These are phyloP conservation scores for Pan troglodytes DNA, from an alignment of 2,113 vertebrate species.

Conservation along the genomic window NHGRI_mPanTro3-v2.1_pri NC_072420.2:24796001-24796500, in stretches of 20 bases:
- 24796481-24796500: neutral
- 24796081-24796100: neutral
- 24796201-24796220: neutral
- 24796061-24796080: neutral
- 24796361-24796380: neutral
- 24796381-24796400: neutral
- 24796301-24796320: neutral
- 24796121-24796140: neutral
- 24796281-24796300: neutral
- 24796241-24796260: neutral
- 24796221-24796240: neutral
- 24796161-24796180: neutral
- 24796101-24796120: neutral
- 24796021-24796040: neutral
- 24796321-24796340: neutral
- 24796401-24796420: neutral
- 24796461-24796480: neutral
- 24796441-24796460: neutral
- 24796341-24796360: neutral
- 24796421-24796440: neutral
- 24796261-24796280: neutral
- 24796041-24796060: rapidly evolving
- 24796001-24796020: neutral
- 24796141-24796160: neutral
- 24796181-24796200: neutral